Base-by-base conservation (phyloP, 1,140 invertebrate genomes). In the Drosophila auraria region DNA sequence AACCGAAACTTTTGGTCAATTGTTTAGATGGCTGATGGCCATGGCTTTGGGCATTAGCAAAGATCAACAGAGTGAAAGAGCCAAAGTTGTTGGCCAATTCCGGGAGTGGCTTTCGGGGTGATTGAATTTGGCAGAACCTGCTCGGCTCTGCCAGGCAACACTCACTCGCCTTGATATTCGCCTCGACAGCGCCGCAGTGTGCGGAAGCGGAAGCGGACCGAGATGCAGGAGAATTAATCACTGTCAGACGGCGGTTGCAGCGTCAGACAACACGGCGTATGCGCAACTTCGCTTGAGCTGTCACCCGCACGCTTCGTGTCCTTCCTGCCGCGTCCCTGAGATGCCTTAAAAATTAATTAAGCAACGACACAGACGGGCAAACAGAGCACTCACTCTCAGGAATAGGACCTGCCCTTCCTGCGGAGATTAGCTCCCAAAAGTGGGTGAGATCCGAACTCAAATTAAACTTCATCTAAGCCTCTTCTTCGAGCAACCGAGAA, bases 271-370 rank as follows among this genome's bases (percentile, higher is more conserved):
- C 81, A 59, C 64, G 60, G 64, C 79, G 79, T 82, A 82, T 66
- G 58, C 78, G 58, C 78, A 74, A 80, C 78, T 63, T 17, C 49
- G 42, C n/a, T 50, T 51, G 56, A 63, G 72, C 62, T 63, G 45
- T 56, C 59, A 71, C 54, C 75, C 60, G 51, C 59, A 64, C 62
- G 33, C 59, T 78, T 61, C 25, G 12, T 49, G 11, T n/a, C 15
- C 50, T 51, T 9, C 20, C 44, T 44, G 15, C 51, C 12, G 12
- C 40, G 58, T 40, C 73, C 61, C 60, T 60, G 78, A 66, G 61
- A 59, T 66, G 78, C 51, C 82, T 86, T 86, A 73, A 78, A 86
- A 86, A 84, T 84, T 86, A 84, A 84, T 84, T 86, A 86, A 82
- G 77, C 45, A 50, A 50, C 8, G 20, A 25, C 11, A 49, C 27